phyloP scores from a whole-genome alignment of 2,113 vertebrate genomes.

The Cacatua alba region DNA sequence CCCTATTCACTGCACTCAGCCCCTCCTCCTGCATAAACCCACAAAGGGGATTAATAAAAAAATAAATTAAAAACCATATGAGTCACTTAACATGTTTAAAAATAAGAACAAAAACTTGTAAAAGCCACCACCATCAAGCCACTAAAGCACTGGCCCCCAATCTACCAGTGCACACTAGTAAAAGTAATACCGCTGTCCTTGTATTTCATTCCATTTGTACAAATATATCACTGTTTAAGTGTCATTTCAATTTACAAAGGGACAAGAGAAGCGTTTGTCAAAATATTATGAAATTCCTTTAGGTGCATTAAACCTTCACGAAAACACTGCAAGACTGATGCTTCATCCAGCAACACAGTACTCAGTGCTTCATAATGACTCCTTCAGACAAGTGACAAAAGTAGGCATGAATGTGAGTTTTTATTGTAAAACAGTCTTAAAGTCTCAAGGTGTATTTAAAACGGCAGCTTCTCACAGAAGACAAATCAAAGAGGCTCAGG shows the following conservation, averaged over 20 bases:
- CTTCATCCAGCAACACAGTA: not conserved
- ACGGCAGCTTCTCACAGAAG: not conserved
- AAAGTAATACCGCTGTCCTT: not conserved
- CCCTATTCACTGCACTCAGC: not conserved
- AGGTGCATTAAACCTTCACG: not conserved
- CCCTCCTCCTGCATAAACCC: not conserved
- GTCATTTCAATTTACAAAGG: not conserved
- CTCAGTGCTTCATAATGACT: not conserved
- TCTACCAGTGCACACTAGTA: not conserved
- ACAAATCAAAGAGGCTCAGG: not conserved
- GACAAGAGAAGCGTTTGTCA: not conserved
- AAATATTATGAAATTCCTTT: not conserved
- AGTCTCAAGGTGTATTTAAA: not conserved
- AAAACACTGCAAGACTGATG: not conserved
- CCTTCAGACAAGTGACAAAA: not conserved
- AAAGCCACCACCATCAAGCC: not conserved
- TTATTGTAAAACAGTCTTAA: not conserved
- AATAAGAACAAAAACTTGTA: not conserved
- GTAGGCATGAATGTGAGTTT: not conserved
- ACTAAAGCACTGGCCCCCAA: not conserved
- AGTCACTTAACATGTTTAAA: not conserved
- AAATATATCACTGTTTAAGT: not conserved
- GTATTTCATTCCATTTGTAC: not conserved
- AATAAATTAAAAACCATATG: not conserved
- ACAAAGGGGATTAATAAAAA: not conserved